A percentile compares a stretch with the other conserved stretches of the same genome.
Conservation (phyloP, 1,140 invertebrate species). For the Drosophila triauraria region DNA sequence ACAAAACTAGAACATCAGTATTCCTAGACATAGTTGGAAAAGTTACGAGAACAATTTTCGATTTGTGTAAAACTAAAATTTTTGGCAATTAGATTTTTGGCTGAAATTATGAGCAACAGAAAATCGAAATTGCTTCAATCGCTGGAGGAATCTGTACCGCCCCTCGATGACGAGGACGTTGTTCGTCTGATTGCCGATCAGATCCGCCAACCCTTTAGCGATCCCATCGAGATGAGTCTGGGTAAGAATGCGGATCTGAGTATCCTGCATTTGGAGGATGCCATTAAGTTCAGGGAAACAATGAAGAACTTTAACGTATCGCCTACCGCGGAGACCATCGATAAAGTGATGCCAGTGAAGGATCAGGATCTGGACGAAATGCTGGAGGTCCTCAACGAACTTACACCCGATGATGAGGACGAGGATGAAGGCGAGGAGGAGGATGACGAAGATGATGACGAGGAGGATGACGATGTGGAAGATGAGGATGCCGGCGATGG, state of each 20-base stretch:
- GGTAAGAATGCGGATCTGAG: constrained; percentile 29
- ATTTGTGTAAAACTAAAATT: constrained; percentile 6
- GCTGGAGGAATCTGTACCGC: constrained; percentile 47
- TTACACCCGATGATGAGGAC: neutral
- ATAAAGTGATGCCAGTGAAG: constrained; percentile 56
- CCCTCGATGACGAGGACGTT: constrained; percentile 41
- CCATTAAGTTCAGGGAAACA: constrained; percentile 37
- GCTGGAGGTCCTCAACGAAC: constrained; percentile 7
- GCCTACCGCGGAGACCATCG: constrained; percentile 28
- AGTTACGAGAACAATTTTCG: neutral
- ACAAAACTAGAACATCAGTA: neutral
- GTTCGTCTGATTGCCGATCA: constrained; percentile 49
- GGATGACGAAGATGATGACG: constrained; percentile 18
- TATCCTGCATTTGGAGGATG: constrained; percentile 55
- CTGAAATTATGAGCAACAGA: constrained; percentile 47
- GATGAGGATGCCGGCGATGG: constrained; percentile 1
- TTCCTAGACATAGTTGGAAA: neutral
- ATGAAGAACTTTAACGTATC: constrained; percentile 41
- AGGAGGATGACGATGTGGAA: neutral
- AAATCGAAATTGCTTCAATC: constrained; percentile 69
- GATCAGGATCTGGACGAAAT: constrained; percentile 53
- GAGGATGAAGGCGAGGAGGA: constrained; percentile 20
- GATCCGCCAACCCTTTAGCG: constrained; percentile 46
- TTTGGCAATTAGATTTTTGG: constrained; percentile 19
- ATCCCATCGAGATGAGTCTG: constrained; percentile 41